Evolutionary conservation across 2,888 invertebrate genomes (phyloP).

Genomic region (Drepana falcataria): DNA sequence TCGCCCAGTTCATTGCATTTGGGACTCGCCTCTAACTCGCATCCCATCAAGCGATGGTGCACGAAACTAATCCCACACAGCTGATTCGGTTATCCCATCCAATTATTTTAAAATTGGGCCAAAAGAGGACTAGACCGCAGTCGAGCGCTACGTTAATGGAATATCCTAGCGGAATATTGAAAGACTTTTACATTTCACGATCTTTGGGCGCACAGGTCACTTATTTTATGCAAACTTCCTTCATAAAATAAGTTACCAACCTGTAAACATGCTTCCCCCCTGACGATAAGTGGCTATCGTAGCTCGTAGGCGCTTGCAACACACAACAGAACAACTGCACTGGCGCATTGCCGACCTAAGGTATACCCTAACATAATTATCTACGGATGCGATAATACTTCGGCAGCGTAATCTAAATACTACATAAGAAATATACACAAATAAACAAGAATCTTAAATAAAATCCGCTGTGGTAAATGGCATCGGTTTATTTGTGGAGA

Average conservation of each 20-base stretch:
- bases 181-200: conserved; percentile 7
- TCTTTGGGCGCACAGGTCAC: neutral
- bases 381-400: too few relatives aligned
- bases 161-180: conserved; percentile 25
- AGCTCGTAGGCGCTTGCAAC: too few relatives aligned
- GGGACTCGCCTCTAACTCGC: neutral
- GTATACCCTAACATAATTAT: too few relatives aligned
- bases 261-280: too few relatives aligned
- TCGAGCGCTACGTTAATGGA: conserved; percentile 31
- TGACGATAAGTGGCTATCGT: too few relatives aligned
- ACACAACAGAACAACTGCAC: too few relatives aligned
- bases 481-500: conserved; percentile 12
- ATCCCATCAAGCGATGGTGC: conserved; percentile 12
- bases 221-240: neutral
- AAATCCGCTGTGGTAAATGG: conserved; percentile 3
- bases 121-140: conserved; percentile 21
- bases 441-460: neutral
- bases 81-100: conserved; percentile 42
- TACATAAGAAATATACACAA: too few relatives aligned
- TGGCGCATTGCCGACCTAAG: too few relatives aligned
- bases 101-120: conserved; percentile 52
- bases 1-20: too few relatives aligned
- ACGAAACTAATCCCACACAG: conserved; percentile 13
- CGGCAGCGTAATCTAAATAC: too few relatives aligned
- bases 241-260: too few relatives aligned